Percentiles rank a stretch among this genome's conserved stretches.
Conservation (phyloP, 2,113 vertebrate genomes). For the Talpa occidentalis region DNA sequence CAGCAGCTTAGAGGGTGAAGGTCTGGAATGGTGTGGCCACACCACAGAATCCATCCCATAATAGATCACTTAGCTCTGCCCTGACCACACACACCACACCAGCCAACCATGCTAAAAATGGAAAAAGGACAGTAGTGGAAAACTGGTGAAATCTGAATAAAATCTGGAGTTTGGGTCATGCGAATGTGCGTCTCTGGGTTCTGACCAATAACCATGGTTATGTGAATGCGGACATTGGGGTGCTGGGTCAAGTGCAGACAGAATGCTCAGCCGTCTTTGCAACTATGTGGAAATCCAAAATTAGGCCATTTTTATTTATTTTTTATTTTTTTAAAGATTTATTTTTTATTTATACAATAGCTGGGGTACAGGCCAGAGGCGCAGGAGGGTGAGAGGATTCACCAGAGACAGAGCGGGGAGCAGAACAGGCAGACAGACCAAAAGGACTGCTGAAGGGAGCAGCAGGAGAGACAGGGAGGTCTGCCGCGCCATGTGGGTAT, state of each 20-base stretch:
- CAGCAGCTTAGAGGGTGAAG: neutral
- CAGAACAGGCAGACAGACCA: too few species aligned
- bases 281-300: neutral
- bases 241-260: neutral
- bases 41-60: constrained; percentile 5
- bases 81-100: neutral
- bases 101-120: constrained; percentile 16
- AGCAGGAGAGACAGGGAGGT: too few species aligned
- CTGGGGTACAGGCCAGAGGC: too few species aligned
- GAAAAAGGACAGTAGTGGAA: constrained; percentile 19
- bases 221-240: neutral
- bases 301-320: neutral
- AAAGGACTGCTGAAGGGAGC: too few species aligned
- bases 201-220: neutral
- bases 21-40: neutral
- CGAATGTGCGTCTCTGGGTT: neutral
- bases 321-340: too few species aligned
- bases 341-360: too few species aligned
- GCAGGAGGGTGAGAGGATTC: too few species aligned
- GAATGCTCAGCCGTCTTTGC: neutral
- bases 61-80: neutral
- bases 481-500: too few species aligned
- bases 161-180: constrained; percentile 29
- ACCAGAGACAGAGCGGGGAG: too few species aligned
- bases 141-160: constrained; percentile 43